Evolutionary conservation across 2,888 invertebrate genomes (phyloP).

Genomic region (Leptothorax acervorum): DNA sequence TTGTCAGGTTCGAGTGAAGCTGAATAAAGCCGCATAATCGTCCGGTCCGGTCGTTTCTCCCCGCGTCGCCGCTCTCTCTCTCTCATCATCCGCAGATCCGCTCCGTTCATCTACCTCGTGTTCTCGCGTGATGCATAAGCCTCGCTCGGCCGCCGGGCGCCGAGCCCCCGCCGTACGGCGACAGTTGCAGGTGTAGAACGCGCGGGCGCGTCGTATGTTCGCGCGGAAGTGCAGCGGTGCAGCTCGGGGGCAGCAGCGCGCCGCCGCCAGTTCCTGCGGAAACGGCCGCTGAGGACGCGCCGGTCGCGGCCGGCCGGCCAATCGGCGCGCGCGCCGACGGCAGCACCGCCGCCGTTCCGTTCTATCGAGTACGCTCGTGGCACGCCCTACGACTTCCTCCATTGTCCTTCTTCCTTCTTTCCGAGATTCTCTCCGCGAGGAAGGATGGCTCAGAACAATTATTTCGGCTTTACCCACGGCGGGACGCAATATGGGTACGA

Average conservation of each 20-base stretch:
- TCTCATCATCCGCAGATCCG: too few species aligned
- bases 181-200: not conserved
- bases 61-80: not conserved
- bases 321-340: conserved; percentile 77
- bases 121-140: not conserved
- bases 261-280: conserved; percentile 66
- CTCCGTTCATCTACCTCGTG: not conserved
- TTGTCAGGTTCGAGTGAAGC: conserved; percentile 52
- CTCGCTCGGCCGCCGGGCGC: too few species aligned
- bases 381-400: conserved; percentile 84
- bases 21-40: conserved; percentile 54
- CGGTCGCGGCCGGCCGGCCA: conserved; percentile 72
- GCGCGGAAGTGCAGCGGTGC: conserved; percentile 75
- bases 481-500: conserved; percentile 96
- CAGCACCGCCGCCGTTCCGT: conserved; percentile 77
- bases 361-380: conserved; percentile 77
- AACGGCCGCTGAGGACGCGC: conserved; percentile 76
- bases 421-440: conserved; percentile 83
- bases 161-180: too few species aligned
- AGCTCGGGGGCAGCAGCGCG: conserved; percentile 60
- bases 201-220: conserved; percentile 54
- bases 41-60: conserved; percentile 51
- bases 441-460: conserved; percentile 96
- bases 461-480: conserved; percentile 97
- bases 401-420: conserved; percentile 85